Evolutionary conservation across 2,888 invertebrate genomes (phyloP), one percentile per base, ranked within the genome.

Genomic region (Cheilosia pagana): DNA sequence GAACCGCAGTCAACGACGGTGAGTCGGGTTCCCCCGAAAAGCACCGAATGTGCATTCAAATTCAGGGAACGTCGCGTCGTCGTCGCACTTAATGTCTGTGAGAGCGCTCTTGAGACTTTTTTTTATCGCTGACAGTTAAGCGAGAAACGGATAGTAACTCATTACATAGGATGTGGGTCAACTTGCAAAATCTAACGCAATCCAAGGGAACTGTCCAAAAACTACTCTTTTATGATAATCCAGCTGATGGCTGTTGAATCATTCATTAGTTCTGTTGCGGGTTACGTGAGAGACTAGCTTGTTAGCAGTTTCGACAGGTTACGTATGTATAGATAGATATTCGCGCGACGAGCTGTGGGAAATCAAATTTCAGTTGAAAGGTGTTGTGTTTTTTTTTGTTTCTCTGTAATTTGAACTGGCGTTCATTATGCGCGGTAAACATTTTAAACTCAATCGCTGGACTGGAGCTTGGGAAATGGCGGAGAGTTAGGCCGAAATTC

Each of bases 361-460:
- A 82, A 62, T 65, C 71, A 72, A 60, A 77, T 71, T 71, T 71
- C 81, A 82, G 35, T 68, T 57, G 63, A 28, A 81, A 55, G 8
- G 16, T 16, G 8, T 8, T 81, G 23, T 39, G 39, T 23, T 48
- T 19, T 48, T 45, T 31, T 31, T 19, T 21, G 3, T 48, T 45
- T 45, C 59, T 62, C 57, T 28, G 81, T 81, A 71, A 81, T 71
- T 81, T 63, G 76, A 76, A 63, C 57, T n/a, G 48, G 14, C 28
- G 31, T 39, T 55, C 23, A 57, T 57, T 63, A 41, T 50, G 45
- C 57, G 39, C 50, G 55, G 72, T 39, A 50, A 57, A 41, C 23
- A 19, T 35, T 78, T 78, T 50, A 60, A 57, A 71, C 43, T 78
- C 62, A 78, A 63, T 78, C 57, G 23, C 41, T 50, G 45, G 16